Evolutionary conservation across 2,888 invertebrate genomes (phyloP), one percentile per base, ranked within the genome.

Genomic region (Tridacna gigas): DNA sequence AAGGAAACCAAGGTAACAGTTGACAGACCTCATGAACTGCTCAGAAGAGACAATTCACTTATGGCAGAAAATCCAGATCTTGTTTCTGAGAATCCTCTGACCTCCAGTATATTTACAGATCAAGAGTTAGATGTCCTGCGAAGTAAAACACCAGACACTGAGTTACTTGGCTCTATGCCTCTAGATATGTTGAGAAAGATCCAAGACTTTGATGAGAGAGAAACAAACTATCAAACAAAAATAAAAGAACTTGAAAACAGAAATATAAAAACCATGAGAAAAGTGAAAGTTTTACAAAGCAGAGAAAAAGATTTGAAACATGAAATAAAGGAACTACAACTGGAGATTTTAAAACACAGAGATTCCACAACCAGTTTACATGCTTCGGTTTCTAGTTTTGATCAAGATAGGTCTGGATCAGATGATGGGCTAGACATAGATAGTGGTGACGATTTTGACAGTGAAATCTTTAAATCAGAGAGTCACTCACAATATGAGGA

Each of bases 1-100:
- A 22, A 26, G 37, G 66, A 67, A 18, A 60, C 13, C 11, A 26
- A 45, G 22, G 82, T 79, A 15, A 26, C 28, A 18, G 74, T 45
- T 75, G 74, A 78, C 48, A 66, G 69, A 20, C 47, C 63, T 20
- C 63, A 75, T n/a, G 71, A 77, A 25, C 12, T n/a, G 13, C 25
- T 61, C 7, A 61, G 47, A 20, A 66, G 74, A 47, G 77, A 77
- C 25, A 61, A 63, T 22, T 47, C 75, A 73, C 76, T 82, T 1
- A 88, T 88, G 88, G 81, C 88, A 37, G 88, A 88, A 65, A 88
- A 88, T 60, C 86, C 88, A 28, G 86, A 88, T 25, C 78, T 88
- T 22, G 74, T 86, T 20, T 69, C 82, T 74, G 88, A 88, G 77
- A 88, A 84, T 61, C 88, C 88, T 26, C 67, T 88, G 9, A 82